Evolutionary conservation across 2,888 invertebrate species (phyloP).

Genomic region (Hydroisotoma schaefferi): DNA sequence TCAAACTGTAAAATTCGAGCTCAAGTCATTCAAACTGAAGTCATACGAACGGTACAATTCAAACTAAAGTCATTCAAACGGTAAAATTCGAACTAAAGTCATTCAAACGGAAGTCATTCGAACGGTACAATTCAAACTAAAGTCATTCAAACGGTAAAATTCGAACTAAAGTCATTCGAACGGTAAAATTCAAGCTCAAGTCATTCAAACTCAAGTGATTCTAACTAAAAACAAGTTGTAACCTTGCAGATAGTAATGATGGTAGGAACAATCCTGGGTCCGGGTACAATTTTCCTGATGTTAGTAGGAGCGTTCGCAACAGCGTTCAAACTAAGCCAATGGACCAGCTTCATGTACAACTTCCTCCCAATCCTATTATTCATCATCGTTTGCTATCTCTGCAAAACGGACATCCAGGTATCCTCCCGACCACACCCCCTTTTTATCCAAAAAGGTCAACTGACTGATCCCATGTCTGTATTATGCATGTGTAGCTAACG

Average conservation of each 20-base stretch:
- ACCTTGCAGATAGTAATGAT: conserved; percentile 50
- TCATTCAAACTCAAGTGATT: not conserved
- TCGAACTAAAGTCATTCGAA: not conserved
- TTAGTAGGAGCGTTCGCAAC: conserved; percentile 76
- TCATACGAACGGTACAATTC: no score
- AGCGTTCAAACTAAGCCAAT: conserved; percentile 69
- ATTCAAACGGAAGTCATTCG: no score
- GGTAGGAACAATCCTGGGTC: conserved; percentile 74
- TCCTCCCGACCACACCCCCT: no score
- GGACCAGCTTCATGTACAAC: conserved; percentile 64
- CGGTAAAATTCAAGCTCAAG: not conserved
- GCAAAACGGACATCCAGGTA: conserved; percentile 67
- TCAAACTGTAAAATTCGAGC: no score
- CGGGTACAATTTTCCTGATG: conserved; percentile 79
- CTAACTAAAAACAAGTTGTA: not conserved
- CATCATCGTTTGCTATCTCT: conserved; percentile 64
- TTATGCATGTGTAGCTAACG: conserved; percentile 58
- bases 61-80: not conserved
- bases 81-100: no score
- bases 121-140: not conserved
- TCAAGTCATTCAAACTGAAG: no score
- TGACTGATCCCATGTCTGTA: not conserved
- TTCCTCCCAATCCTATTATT: conserved; percentile 66
- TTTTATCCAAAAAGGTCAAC: no score
- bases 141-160: not conserved